These are phyloP conservation scores for Rhyacophila evoluta DNA, from an alignment of 2,888 invertebrate species.

Conservation along the genomic window DNA sequence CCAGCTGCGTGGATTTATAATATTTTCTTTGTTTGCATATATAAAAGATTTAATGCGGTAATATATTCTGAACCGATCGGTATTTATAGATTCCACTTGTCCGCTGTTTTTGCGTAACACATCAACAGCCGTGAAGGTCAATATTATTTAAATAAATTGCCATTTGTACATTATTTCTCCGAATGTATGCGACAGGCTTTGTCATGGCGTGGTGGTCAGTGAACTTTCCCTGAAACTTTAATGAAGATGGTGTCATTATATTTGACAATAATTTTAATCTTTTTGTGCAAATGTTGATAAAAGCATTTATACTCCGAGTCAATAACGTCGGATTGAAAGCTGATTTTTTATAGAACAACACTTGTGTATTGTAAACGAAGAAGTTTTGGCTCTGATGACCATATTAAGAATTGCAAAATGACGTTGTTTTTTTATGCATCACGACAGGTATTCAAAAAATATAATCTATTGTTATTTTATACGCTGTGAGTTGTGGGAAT, in stretches of 20 bases:
- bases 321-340: background rate
- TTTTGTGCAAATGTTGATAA: constrained; percentile 15
- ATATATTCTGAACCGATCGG: background rate
- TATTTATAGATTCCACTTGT: constrained; percentile 27
- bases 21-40: constrained; percentile 31
- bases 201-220: background rate
- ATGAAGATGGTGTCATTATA: constrained; percentile 12
- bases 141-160: constrained; percentile 28
- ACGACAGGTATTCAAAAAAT: constrained; percentile 20
- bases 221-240: constrained; percentile 4
- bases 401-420: constrained; percentile 29
- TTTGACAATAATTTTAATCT: background rate
- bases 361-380: background rate
- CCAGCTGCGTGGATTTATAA: constrained; percentile 26
- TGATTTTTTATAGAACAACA: background rate
- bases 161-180: constrained; percentile 3
- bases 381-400: constrained; percentile 23
- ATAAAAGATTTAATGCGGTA: constrained; percentile 25
- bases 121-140: constrained; percentile 15
- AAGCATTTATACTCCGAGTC: background rate
- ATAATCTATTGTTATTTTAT: constrained; percentile 16
- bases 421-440: constrained; percentile 23
- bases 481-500: background rate
- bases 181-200: background rate
- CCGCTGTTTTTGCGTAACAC: constrained; percentile 17